Base-by-base conservation (phyloP, 2,797 vertebrate genomes). In the Coranthus polyacanthus region DNA sequence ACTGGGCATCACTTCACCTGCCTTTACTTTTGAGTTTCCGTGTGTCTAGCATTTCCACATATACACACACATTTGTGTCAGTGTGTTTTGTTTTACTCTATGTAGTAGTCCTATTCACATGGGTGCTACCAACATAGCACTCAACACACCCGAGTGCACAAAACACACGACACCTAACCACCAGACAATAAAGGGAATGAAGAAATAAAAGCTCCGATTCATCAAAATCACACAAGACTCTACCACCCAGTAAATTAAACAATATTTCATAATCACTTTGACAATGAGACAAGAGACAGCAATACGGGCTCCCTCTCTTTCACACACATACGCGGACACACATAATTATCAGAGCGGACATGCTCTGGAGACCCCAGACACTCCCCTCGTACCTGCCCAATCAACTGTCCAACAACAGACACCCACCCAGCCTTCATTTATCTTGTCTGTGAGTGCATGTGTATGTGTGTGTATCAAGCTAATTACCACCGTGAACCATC, bases 261-360 rank as follows among this genome's bases (percentile, higher is more conserved):
- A 94, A 95, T 96, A 94, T 95, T 95, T 96, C 95, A 95, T 96
- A 96, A 97, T 97, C 94, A 95, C 93, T 91, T 90, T 94, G 90
- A 92, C 87, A 91, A 90, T 86, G 87, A 94, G 87, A 94, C 92
- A 95, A 94, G 91, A 81, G 89, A 94, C 86, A 93, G 94, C 95
- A 96, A 95, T 96, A 96, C 96, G 93, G 91, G 90, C 91, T 92
- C 89, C 92, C 90, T 94, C 91, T 93, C 91, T 89, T 44, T 41
- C 45, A 62, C 75, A 54, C 13, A 81, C 66, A 74, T 67, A 79
- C 61, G 89, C 87, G 82, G 66, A 73, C 71, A 87, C 90, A 87
- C 72, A 70, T 96, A 96, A 98, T 98, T 97, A 97, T 96, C 94
- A 93, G 94, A 86, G 85, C 83, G 87, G 93, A 93, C 93, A 92